These are phyloP conservation scores for Ptyas mucosa DNA, from an alignment of 2,113 vertebrate species.

Conservation along the genomic window DNA sequence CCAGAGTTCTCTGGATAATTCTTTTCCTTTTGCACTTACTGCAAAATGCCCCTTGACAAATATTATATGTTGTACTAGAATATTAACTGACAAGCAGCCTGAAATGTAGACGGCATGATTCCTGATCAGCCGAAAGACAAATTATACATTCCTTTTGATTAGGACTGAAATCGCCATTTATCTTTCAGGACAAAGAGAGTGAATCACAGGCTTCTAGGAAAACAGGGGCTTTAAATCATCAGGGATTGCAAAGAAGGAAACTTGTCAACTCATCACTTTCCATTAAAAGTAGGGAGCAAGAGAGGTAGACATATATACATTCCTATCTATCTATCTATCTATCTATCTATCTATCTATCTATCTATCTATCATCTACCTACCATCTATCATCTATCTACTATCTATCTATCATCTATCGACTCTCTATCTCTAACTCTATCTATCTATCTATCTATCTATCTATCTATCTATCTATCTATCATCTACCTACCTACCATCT, in stretches of 20 bases:
- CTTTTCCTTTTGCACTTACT: conserved; percentile 28
- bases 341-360: no score
- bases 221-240: conserved; percentile 48
- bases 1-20: not conserved
- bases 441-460: no score
- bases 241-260: conserved; percentile 45
- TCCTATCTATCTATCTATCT: no score
- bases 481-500: no score
- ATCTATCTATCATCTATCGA: no score
- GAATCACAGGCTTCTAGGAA: conserved; percentile 56
- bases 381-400: no score
- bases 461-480: no score
- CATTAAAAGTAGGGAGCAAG: not conserved
- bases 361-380: no score
- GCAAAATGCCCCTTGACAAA: conserved; percentile 31
- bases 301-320: not conserved
- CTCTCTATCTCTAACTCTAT: no score
- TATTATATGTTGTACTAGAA: conserved; percentile 47
- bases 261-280: conserved; percentile 44
- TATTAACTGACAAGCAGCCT: conserved; percentile 52
- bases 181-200: conserved; percentile 49
- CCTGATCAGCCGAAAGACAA: conserved; percentile 49
- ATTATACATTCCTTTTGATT: conserved; percentile 59
- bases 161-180: conserved; percentile 49
- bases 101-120: conserved; percentile 43